These are phyloP conservation scores for Clitarchus hookeri DNA, from an alignment of 2,888 invertebrate genomes.

Conservation along the genomic window DNA sequence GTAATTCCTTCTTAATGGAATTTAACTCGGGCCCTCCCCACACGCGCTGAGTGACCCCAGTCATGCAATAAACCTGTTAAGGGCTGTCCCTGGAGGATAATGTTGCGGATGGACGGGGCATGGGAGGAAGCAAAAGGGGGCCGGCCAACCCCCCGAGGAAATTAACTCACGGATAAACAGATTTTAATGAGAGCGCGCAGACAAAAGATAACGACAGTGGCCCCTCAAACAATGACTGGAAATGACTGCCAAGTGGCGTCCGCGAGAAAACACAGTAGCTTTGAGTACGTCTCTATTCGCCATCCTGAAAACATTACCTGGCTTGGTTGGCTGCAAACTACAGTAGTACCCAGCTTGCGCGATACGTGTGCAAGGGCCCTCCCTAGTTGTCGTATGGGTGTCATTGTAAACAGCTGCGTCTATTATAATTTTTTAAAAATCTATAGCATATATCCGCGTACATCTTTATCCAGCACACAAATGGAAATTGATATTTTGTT, in stretches of 20 bases:
- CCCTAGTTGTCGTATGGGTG: no score
- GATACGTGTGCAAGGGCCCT: no score
- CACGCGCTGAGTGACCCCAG: constrained; percentile 38
- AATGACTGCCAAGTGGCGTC: constrained; percentile 1
- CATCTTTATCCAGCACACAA: no score
- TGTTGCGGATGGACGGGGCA: constrained; percentile 21
- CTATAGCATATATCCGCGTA: no score
- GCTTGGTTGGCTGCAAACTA: no score
- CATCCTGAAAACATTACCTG: not conserved
- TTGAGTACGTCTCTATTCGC: not conserved
- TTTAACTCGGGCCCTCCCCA: constrained; percentile 3
- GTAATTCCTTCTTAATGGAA: constrained; percentile 24
- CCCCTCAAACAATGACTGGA: constrained; percentile 12
- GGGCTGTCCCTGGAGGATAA: constrained; percentile 40
- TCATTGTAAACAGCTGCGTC: no score
- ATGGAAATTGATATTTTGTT: no score
- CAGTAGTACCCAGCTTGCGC: no score
- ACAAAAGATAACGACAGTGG: constrained; percentile 26
- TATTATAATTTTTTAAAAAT: no score
- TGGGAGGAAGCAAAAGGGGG: not conserved
- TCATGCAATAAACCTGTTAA: constrained; percentile 46
- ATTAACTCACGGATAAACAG: constrained; percentile 43
- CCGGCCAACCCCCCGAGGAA: constrained; percentile 40
- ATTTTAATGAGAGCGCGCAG: constrained; percentile 41
- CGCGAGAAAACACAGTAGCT: not conserved